Conservation (phyloP, 2,113 vertebrate genomes). For the Camelus bactrianus region DNA sequence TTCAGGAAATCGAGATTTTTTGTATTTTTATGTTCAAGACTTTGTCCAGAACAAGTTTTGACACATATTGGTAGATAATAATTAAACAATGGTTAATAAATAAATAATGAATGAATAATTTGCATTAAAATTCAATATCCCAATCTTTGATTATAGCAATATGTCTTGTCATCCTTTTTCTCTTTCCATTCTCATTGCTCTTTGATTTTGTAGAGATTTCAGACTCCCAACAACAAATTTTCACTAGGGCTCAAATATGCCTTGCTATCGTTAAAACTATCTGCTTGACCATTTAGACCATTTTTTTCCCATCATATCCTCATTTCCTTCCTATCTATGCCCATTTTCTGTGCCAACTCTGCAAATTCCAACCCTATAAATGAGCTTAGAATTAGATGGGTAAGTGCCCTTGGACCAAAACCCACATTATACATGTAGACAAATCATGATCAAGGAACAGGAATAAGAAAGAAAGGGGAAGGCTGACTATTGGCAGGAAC, state of each 20-base stretch:
- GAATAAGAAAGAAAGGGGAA: neutral
- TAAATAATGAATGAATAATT: neutral
- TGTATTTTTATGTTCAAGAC: neutral
- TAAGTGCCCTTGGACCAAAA: neutral
- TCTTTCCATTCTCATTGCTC: neutral
- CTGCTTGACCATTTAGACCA: neutral
- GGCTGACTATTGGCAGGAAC: neutral
- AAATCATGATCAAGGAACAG: neutral
- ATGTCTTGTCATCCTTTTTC: neutral
- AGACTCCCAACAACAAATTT: neutral
- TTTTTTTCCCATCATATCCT: neutral
- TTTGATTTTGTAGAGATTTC: neutral
- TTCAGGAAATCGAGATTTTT: neutral
- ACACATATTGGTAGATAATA: neutral
- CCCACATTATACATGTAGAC: neutral
- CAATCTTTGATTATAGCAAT: neutral
- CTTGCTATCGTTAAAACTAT: neutral
- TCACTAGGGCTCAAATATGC: neutral
- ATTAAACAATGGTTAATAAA: neutral
- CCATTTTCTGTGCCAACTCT: neutral
- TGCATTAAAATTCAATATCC: neutral
- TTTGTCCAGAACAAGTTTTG: neutral
- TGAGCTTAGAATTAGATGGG: neutral
- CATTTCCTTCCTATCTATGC: neutral
- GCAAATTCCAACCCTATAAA: neutral